Percentiles rank a stretch among this genome's conserved stretches.
Conservation (phyloP, 2,113 vertebrate genomes). For the Notarius quadriscutis region DNA sequence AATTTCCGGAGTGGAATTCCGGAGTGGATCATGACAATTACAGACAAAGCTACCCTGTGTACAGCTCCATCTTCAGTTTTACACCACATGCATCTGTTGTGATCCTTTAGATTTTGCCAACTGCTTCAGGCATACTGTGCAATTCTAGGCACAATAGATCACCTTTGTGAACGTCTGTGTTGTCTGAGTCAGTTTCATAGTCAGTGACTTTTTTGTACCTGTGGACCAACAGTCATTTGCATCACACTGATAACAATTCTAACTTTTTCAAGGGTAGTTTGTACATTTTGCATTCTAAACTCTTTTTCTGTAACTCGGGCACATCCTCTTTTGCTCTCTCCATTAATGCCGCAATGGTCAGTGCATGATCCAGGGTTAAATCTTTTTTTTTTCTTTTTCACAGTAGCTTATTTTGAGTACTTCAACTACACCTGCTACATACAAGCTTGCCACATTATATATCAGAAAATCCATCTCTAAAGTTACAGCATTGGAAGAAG, state of each 20-base stretch:
- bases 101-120: constrained; percentile 11
- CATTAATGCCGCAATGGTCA: background rate
- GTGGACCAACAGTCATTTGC: constrained; percentile 10
- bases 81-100: constrained; percentile 9
- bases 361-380: background rate
- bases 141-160: constrained; percentile 21
- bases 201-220: background rate
- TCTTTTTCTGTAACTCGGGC: background rate
- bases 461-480: background rate
- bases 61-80: constrained; percentile 39
- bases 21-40: background rate
- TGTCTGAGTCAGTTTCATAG: background rate
- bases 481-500: background rate
- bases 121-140: constrained; percentile 14
- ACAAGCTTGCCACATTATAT: background rate
- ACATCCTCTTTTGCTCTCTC: background rate
- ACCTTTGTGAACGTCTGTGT: constrained; percentile 2
- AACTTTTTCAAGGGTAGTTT: background rate
- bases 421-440: background rate
- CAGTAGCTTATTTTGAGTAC: background rate
- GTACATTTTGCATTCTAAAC: background rate
- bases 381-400: background rate
- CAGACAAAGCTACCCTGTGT: constrained; percentile 36
- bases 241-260: background rate
- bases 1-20: too few species aligned